phyloP scores from a whole-genome alignment of 1,140 invertebrate species.

The Drosophila nigrodunni region DNA sequence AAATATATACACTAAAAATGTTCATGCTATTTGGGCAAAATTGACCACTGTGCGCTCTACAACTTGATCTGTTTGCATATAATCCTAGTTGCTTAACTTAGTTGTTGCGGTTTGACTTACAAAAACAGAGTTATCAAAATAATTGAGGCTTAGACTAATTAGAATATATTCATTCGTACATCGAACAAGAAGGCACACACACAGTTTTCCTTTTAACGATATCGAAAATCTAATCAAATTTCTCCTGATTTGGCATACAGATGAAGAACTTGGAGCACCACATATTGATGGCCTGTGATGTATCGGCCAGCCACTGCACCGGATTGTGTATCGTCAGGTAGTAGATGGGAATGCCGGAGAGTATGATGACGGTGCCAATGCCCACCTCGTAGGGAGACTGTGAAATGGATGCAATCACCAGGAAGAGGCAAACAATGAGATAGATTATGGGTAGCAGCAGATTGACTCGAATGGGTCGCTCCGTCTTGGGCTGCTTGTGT shows the following conservation, averaged over 20 bases:
- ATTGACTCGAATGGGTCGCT: constrained; percentile 89
- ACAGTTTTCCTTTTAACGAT: background rate
- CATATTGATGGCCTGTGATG: constrained; percentile 88
- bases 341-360: constrained; percentile 94
- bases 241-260: constrained; percentile 88
- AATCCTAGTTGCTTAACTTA: constrained; percentile 21
- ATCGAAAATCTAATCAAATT: constrained; percentile 69
- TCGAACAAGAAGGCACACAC: constrained; percentile 61
- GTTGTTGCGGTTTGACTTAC: constrained; percentile 14
- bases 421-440: constrained; percentile 92
- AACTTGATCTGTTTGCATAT: constrained; percentile 10
- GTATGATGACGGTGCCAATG: constrained; percentile 92
- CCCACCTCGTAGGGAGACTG: constrained; percentile 92
- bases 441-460: constrained; percentile 92
- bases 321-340: constrained; percentile 92
- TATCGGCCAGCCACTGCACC: constrained; percentile 85
- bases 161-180: constrained; percentile 46
- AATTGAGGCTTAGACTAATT: constrained; percentile 59
- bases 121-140: constrained; percentile 12
- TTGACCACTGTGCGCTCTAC: background rate
- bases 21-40: constrained; percentile 12
- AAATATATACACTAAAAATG: constrained; percentile 28
- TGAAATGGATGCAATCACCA: constrained; percentile 93
- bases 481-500: constrained; percentile 89
- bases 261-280: constrained; percentile 91